Percentiles rank a stretch among this genome's conserved stretches.
phyloP scores from a whole-genome alignment of 2,888 invertebrate genomes.

The Deilephila elpenor region DNA sequence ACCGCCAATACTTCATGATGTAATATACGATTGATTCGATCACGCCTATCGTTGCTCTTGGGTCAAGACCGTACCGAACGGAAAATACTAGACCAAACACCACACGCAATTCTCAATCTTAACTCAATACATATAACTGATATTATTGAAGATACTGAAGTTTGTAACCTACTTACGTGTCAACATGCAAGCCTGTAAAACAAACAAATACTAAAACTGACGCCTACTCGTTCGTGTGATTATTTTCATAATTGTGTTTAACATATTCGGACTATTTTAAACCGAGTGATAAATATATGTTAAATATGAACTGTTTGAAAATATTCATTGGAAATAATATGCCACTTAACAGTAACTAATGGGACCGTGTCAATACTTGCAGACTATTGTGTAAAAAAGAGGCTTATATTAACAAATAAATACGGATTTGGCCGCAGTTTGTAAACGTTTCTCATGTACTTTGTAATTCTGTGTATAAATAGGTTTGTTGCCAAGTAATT shows the following conservation, averaged over 20 bases:
- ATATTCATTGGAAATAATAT: constrained; percentile 28
- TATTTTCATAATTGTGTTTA: constrained; percentile 46
- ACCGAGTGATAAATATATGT: constrained; percentile 34
- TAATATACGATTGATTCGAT: constrained; percentile 17
- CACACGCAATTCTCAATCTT: constrained; percentile 45
- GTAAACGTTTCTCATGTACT: background rate
- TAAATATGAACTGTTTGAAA: constrained; percentile 26
- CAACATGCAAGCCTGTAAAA: constrained; percentile 47
- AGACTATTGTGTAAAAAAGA: constrained; percentile 8
- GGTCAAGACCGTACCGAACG: constrained; percentile 49
- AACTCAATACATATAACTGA: constrained; percentile 26
- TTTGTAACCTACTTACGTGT: constrained; percentile 33
- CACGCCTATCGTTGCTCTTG: constrained; percentile 47
- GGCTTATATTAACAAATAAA: constrained; percentile 8
- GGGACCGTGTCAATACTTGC: constrained; percentile 4
- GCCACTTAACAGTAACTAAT: constrained; percentile 25
- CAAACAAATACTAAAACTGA: constrained; percentile 53
- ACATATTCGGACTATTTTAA: constrained; percentile 39
- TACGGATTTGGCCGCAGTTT: background rate
- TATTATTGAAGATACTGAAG: constrained; percentile 32
- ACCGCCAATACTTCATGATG: constrained; percentile 15
- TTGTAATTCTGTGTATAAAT: background rate
- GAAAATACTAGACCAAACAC: constrained; percentile 44
- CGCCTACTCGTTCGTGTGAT: constrained; percentile 42
- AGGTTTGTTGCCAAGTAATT: background rate